Evolutionary conservation across 2,797 vertebrate species (phyloP), one percentile per base, ranked within the genome.

Genomic region (Pseudochromis fuscus): DNA sequence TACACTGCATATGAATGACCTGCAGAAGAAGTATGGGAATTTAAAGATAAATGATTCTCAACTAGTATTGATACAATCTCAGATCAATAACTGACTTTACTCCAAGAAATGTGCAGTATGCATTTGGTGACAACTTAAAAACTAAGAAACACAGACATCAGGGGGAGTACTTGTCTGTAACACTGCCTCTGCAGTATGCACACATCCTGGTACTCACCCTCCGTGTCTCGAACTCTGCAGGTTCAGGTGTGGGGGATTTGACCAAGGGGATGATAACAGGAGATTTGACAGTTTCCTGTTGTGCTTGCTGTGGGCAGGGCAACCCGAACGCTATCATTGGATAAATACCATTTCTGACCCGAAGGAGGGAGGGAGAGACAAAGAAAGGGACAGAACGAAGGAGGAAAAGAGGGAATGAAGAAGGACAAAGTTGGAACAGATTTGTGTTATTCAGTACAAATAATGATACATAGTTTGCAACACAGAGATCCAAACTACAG

Each of bases 1-100:
- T 98, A 88, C 98, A 99, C 84, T 99, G 97, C 96, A 99, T 97
- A 58, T 98, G 94, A 81, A 97, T 93, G 52, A 98, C 96, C 98
- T 99, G 85, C 31, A 74, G 28, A 28, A 62, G 42, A 68, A 16
- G 23, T 6, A 53, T 25, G 15, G 11, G 59, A 48, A 60, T 15
- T 0, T 5, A 28, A 61, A 37, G 23, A 50, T 33, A 18, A 45
- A 50, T 27, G 21, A 1, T 27, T 38, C 30, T 31, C 4, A 27
- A 44, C 2, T 21, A 19, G 0, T 42, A 11, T 0, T 62, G 5
- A 6, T 18, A 13, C 6, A 23, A 33, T 61, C 38, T 55, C 19
- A 38, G 21, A 37, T 16, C 12, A 30, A 7, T 11, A 10, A 3
- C 23, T 28, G 25, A 18, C 9, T 40, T n/a, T 11, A 45, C 19